phyloP scores from a whole-genome alignment of 1,140 invertebrate genomes.

The Acyrthosiphon pisum region DNA sequence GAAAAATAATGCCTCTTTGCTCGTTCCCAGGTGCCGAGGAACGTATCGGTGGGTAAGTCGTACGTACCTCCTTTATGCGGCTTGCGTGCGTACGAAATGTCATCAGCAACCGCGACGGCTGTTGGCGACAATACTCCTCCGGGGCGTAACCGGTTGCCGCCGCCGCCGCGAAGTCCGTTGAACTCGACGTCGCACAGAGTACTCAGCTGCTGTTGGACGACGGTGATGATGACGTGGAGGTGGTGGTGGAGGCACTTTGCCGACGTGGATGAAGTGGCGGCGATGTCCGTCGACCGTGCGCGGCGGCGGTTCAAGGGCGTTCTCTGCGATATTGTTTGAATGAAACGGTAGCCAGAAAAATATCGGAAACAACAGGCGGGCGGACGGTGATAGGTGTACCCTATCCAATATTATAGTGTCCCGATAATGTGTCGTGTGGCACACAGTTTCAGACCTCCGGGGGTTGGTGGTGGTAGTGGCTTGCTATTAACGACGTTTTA shows the following conservation, averaged over 20 bases:
- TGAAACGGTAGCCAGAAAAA: conserved; percentile 30
- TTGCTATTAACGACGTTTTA: neutral
- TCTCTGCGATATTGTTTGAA: conserved; percentile 16
- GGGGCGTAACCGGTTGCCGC: conserved; percentile 45
- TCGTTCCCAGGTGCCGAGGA: neutral
- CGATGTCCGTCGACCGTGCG: neutral
- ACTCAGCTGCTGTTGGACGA: neutral
- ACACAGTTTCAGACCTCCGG: neutral
- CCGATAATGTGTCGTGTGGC: neutral
- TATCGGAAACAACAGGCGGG: neutral
- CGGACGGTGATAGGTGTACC: neutral
- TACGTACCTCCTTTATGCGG: neutral
- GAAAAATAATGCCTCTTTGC: neutral
- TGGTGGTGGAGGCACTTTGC: neutral
- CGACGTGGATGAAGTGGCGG: neutral
- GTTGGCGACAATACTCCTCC: conserved; percentile 38
- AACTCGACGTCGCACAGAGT: neutral
- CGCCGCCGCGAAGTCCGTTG: conserved; percentile 29
- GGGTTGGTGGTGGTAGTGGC: neutral
- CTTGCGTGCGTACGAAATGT: conserved; percentile 43
- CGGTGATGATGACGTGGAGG: neutral
- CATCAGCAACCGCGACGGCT: neutral
- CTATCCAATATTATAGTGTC: neutral
- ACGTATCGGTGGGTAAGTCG: neutral
- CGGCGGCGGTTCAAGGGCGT: conserved; percentile 32